A percentile compares a stretch with the other conserved stretches of the same genome.
Evolutionary conservation across 2,888 invertebrate genomes (phyloP).

Genomic region (Sinentomon sp.): DNA sequence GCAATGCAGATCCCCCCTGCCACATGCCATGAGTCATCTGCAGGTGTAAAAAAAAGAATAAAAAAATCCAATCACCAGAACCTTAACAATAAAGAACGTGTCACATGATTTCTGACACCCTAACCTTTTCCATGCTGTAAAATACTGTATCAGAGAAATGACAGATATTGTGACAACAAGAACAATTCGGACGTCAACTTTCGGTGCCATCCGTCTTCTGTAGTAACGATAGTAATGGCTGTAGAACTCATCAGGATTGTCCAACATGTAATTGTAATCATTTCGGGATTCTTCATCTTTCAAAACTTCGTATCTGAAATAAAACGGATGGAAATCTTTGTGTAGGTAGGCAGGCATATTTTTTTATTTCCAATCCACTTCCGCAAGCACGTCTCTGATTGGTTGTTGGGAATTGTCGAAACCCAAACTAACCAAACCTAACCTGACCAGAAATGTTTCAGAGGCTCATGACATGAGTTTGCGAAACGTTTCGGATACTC

Average conservation of each 20-base stretch:
- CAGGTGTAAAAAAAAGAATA: neutral
- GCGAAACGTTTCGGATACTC: too few species aligned
- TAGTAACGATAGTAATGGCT: slow-evolving; percentile 78
- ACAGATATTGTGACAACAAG: slow-evolving; percentile 53
- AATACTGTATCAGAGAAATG: slow-evolving; percentile 61
- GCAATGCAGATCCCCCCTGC: too few species aligned
- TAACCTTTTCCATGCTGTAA: slow-evolving; percentile 45
- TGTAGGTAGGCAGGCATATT: neutral
- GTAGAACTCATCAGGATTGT: slow-evolving; percentile 75
- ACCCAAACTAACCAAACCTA: too few species aligned
- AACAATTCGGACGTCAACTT: slow-evolving; percentile 70
- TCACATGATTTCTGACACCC: too few species aligned
- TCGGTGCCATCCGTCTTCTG: slow-evolving; percentile 54
- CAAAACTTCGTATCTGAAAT: slow-evolving; percentile 37
- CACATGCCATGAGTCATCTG: too few species aligned
- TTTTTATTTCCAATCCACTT: too few species aligned
- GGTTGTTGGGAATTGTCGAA: too few species aligned
- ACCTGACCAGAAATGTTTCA: too few species aligned
- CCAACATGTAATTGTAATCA: slow-evolving; percentile 85
- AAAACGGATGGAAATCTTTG: slow-evolving; percentile 2
- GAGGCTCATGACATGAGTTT: too few species aligned
- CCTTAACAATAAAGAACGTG: too few species aligned
- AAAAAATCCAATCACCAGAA: slow-evolving; percentile 11
- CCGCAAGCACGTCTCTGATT: too few species aligned
- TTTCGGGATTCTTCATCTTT: slow-evolving; percentile 64